Evolutionary conservation across 2,113 vertebrate species (phyloP).

Genomic region (Anser brachyrhynchus): DNA sequence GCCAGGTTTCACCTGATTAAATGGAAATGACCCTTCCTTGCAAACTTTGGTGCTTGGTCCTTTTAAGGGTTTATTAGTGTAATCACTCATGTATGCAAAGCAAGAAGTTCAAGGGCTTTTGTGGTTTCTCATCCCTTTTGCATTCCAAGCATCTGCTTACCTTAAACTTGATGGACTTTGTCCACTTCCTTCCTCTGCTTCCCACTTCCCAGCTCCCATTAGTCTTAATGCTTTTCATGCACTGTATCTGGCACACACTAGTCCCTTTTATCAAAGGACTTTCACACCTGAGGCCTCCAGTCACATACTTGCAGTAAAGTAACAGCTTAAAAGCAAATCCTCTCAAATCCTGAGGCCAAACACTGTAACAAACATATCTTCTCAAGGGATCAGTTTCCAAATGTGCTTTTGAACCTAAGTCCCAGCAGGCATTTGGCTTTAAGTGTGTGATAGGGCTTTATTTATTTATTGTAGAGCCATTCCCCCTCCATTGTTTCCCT

Average conservation of each 20-base stretch:
- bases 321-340: constrained; percentile 68
- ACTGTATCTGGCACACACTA: constrained; percentile 20
- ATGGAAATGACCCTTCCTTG: neutral
- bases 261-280: constrained; percentile 70
- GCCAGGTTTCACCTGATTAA: neutral
- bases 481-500: neutral
- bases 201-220: neutral
- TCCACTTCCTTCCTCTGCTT: neutral
- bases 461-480: constrained; percentile 31
- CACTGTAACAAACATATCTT: constrained; percentile 47
- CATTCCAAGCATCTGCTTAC: constrained; percentile 55
- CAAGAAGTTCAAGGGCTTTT: constrained; percentile 49
- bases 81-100: neutral
- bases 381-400: constrained; percentile 51
- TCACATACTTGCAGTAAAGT: constrained; percentile 61
- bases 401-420: constrained; percentile 67
- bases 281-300: constrained; percentile 76
- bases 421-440: constrained; percentile 49
- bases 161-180: constrained; percentile 50
- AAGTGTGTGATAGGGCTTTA: constrained; percentile 1
- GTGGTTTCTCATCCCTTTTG: constrained; percentile 16
- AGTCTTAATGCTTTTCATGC: constrained; percentile 39
- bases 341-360: constrained; percentile 72
- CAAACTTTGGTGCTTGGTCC: neutral
- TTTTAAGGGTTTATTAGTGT: neutral